These are phyloP conservation scores for Campoletis raptor DNA, from an alignment of 2,888 invertebrate genomes.

Conservation along the genomic window DNA sequence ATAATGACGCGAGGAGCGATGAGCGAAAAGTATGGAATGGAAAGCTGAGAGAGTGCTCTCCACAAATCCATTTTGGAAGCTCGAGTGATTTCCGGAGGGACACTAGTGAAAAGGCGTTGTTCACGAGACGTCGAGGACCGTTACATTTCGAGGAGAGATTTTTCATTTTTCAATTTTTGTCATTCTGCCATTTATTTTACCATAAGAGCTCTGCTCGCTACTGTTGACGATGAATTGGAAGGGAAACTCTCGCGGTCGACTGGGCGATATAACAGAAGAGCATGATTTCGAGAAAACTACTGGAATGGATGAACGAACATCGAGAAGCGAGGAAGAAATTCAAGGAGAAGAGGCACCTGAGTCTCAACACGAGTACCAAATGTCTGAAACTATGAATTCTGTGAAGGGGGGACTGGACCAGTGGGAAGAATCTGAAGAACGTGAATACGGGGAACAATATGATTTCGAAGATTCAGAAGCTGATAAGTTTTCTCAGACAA, in stretches of 20 bases:
- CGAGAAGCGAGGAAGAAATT: conserved; percentile 66
- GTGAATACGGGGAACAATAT: conserved; percentile 25
- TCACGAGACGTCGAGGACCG: conserved; percentile 61
- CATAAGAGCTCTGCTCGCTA: conserved; percentile 21
- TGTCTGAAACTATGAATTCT: conserved; percentile 19
- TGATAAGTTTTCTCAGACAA: conserved; percentile 70
- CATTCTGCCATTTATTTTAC: conserved; percentile 30
- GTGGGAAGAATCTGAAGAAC: background rate
- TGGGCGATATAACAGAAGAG: conserved; percentile 86
- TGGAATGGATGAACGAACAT: conserved; percentile 83
- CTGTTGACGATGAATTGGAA: conserved; percentile 51
- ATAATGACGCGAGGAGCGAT: conserved; percentile 56
- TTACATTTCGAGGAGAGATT: conserved; percentile 50
- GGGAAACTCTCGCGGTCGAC: conserved; percentile 80
- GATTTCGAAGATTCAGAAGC: conserved; percentile 84
- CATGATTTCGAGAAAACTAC: conserved; percentile 87
- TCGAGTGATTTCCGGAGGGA: conserved; percentile 62
- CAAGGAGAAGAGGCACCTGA: conserved; percentile 11
- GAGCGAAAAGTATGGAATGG: conserved; percentile 43
- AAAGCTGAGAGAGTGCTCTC: conserved; percentile 49
- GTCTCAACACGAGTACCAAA: conserved; percentile 15
- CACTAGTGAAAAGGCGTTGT: conserved; percentile 32
- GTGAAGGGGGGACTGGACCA: conserved; percentile 32
- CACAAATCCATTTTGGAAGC: conserved; percentile 61
- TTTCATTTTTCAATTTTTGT: conserved; percentile 43